Conservation (phyloP, 2,888 invertebrate genomes). For the Macaria notata region DNA sequence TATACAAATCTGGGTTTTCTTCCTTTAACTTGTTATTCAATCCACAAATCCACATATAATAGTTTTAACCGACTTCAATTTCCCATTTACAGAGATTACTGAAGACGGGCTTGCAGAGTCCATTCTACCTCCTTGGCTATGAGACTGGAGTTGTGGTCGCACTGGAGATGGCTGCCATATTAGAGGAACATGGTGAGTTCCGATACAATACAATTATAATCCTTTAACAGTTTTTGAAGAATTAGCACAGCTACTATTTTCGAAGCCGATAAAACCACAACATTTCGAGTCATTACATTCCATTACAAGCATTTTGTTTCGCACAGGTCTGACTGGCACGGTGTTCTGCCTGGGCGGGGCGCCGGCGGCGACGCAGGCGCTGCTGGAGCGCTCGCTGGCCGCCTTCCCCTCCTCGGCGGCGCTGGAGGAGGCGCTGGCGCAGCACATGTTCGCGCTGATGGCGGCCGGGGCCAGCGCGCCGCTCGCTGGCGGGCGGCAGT, state of each 20-base stretch:
- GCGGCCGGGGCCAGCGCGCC: neutral
- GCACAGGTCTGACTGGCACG: constrained; percentile 35
- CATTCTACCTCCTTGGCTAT: constrained; percentile 52
- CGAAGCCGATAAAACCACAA: no score
- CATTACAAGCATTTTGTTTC: no score
- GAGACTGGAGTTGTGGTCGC: constrained; percentile 49
- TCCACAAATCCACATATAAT: no score
- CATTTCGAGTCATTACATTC: no score
- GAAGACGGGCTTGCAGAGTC: no score
- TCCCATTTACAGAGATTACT: no score
- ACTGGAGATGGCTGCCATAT: constrained; percentile 50
- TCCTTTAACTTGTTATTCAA: no score
- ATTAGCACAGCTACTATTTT: no score
- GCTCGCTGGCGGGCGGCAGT: constrained; percentile 8
- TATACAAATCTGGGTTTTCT: no score
- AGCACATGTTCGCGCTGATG: neutral
- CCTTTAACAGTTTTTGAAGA: no score
- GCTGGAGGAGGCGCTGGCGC: neutral
- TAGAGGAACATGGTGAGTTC: constrained; percentile 53
- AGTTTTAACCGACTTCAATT: no score
- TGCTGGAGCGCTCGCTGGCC: constrained; percentile 26
- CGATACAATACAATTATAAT: no score
- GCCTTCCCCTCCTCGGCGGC: neutral
- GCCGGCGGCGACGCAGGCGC: constrained; percentile 36
- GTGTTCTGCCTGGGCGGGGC: constrained; percentile 46